These are phyloP conservation scores for Gymnopithys bicolor DNA, from an alignment of 2,797 vertebrate genomes.

Conservation along the genomic window DNA sequence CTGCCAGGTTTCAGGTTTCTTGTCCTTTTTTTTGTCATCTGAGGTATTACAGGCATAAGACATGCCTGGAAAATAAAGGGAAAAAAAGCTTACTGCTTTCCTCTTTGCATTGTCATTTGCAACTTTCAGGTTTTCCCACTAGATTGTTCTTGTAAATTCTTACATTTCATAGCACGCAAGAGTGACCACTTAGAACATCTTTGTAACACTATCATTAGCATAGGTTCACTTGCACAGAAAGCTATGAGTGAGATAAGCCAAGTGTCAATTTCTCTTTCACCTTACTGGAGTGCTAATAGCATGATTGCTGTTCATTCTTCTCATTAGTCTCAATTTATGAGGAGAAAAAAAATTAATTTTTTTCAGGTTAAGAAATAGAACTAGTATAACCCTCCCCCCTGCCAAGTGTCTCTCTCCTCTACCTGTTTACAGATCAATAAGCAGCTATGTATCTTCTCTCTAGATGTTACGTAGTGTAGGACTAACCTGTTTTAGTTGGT, in stretches of 20 bases:
- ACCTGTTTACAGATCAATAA: not conserved
- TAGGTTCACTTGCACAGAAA: slow-evolving; percentile 54
- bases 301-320: slow-evolving; percentile 65
- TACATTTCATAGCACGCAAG: slow-evolving; percentile 53
- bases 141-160: slow-evolving; percentile 66
- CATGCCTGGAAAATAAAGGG: slow-evolving; percentile 60
- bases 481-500: not conserved
- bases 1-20: slow-evolving; percentile 56
- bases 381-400: not conserved
- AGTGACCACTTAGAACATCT: slow-evolving; percentile 61
- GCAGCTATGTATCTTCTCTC: not conserved
- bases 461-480: not conserved
- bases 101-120: slow-evolving; percentile 70
- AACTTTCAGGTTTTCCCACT: slow-evolving; percentile 69
- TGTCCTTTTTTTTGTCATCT: slow-evolving; percentile 65
- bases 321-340: not conserved
- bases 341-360: not conserved
- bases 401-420: not conserved
- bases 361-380: not conserved
- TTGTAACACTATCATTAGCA: slow-evolving; percentile 20
- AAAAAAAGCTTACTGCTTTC: slow-evolving; percentile 24
- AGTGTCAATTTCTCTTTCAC: slow-evolving; percentile 56
- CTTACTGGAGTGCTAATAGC: slow-evolving; percentile 49
- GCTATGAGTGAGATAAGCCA: slow-evolving; percentile 41
- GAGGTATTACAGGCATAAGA: slow-evolving; percentile 65